phyloP scores from a whole-genome alignment of 2,113 vertebrate species.

The Proteles cristata region DNA sequence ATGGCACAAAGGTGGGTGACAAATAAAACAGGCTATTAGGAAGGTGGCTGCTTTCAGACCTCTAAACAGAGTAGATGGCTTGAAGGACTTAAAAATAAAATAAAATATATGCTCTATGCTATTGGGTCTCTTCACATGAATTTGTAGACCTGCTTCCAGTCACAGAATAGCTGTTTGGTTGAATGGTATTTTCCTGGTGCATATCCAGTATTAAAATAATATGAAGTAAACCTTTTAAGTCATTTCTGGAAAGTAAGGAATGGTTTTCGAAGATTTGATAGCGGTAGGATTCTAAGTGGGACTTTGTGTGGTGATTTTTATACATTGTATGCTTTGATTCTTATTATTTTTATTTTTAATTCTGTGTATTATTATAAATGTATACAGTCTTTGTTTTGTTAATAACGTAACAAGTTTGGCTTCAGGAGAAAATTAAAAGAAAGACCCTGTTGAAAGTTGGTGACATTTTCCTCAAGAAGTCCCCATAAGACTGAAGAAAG shows the following conservation, averaged over 20 bases:
- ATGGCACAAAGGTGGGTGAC: constrained; percentile 81
- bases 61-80: background rate
- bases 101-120: background rate
- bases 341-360: constrained; percentile 12
- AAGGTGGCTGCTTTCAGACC: constrained; percentile 71
- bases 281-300: background rate
- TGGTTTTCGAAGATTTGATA: constrained; percentile 8
- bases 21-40: constrained; percentile 74
- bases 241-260: background rate
- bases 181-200: constrained; percentile 59
- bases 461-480: constrained; percentile 61
- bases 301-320: constrained; percentile 44
- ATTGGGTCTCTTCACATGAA: background rate
- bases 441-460: background rate
- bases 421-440: constrained; percentile 22
- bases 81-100: constrained; percentile 28
- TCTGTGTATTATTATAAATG: constrained; percentile 44
- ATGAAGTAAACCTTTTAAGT: background rate
- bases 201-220: constrained; percentile 50
- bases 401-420: background rate
- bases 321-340: constrained; percentile 12
- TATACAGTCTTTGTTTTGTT: background rate
- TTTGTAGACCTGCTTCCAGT: background rate
- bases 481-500: background rate
- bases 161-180: background rate